Conservation (phyloP, 64 coral and sea anemone species). For the Actinia tenebrosa region DNA sequence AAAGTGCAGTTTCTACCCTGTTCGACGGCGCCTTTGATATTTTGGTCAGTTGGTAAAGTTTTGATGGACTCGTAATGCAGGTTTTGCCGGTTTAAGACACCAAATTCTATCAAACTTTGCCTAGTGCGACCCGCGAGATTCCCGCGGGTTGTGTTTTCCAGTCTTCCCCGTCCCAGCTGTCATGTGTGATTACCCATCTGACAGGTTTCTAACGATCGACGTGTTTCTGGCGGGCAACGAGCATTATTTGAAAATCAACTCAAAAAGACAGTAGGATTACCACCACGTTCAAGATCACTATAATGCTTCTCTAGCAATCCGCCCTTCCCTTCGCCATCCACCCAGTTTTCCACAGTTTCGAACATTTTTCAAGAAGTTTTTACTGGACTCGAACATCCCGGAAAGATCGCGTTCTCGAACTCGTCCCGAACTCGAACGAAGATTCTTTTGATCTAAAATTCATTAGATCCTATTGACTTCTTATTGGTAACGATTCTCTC, state of each 20-base stretch:
- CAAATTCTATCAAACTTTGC: no score
- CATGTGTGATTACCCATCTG: background rate
- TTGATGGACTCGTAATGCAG: no score
- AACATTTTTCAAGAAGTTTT: background rate
- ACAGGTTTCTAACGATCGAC: slow-evolving; percentile 6
- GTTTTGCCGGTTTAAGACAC: no score
- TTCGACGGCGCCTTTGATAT: no score
- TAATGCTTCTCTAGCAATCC: background rate
- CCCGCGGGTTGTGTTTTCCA: background rate
- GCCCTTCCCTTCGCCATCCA: background rate
- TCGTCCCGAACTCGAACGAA: background rate
- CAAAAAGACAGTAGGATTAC: background rate
- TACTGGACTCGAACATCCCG: background rate
- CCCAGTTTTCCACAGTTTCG: background rate
- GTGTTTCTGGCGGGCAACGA: slow-evolving; percentile 1
- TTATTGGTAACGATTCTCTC: background rate
- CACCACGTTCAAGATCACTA: background rate
- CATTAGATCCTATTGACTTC: background rate
- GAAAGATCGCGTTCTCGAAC: background rate
- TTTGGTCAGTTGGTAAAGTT: no score
- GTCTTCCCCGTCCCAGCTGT: background rate
- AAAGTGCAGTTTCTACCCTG: no score
- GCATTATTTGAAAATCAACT: background rate
- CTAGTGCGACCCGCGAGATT: background rate
- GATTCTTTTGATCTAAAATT: background rate